Base-by-base conservation (phyloP, 1,140 invertebrate genomes). In the Drosophila paulistorum region DNA sequence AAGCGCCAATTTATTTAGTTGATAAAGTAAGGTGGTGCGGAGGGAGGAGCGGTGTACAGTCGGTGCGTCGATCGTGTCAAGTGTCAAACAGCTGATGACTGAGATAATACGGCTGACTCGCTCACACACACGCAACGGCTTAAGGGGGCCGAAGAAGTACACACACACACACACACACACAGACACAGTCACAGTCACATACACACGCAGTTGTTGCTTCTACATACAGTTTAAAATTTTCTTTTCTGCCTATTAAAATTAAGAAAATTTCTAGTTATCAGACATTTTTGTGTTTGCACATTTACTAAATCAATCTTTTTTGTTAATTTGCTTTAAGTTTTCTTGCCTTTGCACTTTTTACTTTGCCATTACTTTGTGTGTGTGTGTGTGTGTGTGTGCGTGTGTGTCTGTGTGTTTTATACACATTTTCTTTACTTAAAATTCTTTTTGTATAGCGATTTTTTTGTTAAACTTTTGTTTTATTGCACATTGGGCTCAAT, bases 11-110 rank as follows among this genome's bases (percentile, higher is more conserved):
- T 72, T 76, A 66, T 65, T 83, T 64, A 64, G 57, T 60, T 48
- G 17, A n/a, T n/a, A n/a, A n/a, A n/a, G n/a, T n/a, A n/a, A n/a
- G n/a, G n/a, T n/a, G n/a, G n/a, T n/a, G n/a, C n/a, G n/a, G n/a
- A n/a, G n/a, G n/a, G n/a, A n/a, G n/a, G n/a, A n/a, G n/a, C n/a
- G 54, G 48, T 54, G 61, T 1, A 3, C 1, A 23, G 10, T 9
- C 45, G 17, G 45, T 51, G 9, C 17, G 45, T 59, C 68, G 83
- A 86, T 86, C 83, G 82, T 87, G 82, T 85, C 82, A 85, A 86
- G 79, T 86, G 82, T 86, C 83, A 82, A 86, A 86, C 83, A 86
- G 83, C 83, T 86, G 83, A 79, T 68, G 72, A 63, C 72, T 35
- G 42, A 35, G 55, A 59, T 59, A 39, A 58, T 87, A 71, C 9